These are phyloP conservation scores for Porites cylindrica DNA, from an alignment of 92 coral and sea anemone species.

Conservation along the genomic window DNA sequence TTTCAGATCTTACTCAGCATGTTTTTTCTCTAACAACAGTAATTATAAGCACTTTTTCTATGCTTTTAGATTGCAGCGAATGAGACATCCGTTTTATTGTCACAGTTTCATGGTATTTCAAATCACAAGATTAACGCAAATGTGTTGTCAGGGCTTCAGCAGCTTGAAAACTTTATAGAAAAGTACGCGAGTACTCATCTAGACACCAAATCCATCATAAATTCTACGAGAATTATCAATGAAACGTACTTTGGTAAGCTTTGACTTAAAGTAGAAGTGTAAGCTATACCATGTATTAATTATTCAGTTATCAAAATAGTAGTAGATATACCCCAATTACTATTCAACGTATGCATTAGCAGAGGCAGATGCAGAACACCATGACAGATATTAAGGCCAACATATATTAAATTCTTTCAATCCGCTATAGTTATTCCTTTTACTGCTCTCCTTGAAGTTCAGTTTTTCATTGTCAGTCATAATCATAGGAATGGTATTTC, in stretches of 20 bases:
- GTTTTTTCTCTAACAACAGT: background rate
- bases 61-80: constrained; percentile 15
- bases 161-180: constrained; percentile 3
- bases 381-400: too few relatives aligned
- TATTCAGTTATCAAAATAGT: background rate
- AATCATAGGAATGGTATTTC: too few relatives aligned
- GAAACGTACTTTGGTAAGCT: constrained; percentile 7
- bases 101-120: background rate
- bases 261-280: too few relatives aligned
- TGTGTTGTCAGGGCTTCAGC: constrained; percentile 2
- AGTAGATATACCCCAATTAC: background rate
- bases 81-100: constrained; percentile 3
- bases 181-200: constrained; percentile 5
- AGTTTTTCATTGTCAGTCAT: too few relatives aligned
- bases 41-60: too few relatives aligned
- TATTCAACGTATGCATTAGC: too few relatives aligned
- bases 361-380: too few relatives aligned
- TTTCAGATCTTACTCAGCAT: too few relatives aligned
- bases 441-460: too few relatives aligned
- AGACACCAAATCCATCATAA: background rate
- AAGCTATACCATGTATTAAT: background rate
- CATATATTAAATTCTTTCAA: too few relatives aligned
- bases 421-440: too few relatives aligned
- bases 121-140: background rate
- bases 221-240: background rate